These are phyloP conservation scores for Sceloporus undulatus DNA, from an alignment of 2,113 vertebrate species.

Conservation along the genomic window DNA sequence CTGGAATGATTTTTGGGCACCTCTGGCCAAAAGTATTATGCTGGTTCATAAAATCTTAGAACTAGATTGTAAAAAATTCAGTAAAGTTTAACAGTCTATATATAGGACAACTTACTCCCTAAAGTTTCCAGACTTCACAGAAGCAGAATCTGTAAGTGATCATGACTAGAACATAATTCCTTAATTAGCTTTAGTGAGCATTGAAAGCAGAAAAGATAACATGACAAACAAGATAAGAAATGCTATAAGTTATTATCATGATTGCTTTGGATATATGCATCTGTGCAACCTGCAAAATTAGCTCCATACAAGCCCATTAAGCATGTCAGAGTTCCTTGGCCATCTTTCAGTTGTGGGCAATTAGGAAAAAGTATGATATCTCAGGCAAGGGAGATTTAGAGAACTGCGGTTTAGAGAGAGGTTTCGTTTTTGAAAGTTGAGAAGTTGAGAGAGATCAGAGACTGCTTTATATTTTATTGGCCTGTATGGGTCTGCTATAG, in stretches of 20 bases:
- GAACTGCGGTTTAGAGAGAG: neutral
- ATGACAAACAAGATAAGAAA: neutral
- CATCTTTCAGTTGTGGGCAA: conserved; percentile 20
- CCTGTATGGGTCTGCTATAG: neutral
- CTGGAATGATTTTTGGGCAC: neutral
- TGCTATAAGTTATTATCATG: neutral
- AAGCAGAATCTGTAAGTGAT: neutral
- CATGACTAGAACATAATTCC: neutral
- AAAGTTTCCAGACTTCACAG: neutral
- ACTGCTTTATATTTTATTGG: neutral
- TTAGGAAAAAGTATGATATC: neutral
- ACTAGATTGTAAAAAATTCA: neutral
- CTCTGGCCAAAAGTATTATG: neutral
- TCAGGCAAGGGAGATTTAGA: neutral
- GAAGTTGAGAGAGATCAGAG: neutral
- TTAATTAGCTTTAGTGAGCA: neutral
- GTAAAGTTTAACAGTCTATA: too few relatives aligned
- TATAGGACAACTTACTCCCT: neutral
- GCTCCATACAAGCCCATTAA: neutral
- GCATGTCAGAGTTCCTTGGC: neutral
- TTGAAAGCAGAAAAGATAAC: neutral
- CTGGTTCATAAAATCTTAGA: neutral
- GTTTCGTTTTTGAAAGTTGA: neutral
- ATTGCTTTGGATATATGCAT: neutral
- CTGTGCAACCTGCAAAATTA: neutral